Evolutionary conservation across 2,888 invertebrate genomes (phyloP).

Genomic region (Drosophila hamatofila): DNA sequence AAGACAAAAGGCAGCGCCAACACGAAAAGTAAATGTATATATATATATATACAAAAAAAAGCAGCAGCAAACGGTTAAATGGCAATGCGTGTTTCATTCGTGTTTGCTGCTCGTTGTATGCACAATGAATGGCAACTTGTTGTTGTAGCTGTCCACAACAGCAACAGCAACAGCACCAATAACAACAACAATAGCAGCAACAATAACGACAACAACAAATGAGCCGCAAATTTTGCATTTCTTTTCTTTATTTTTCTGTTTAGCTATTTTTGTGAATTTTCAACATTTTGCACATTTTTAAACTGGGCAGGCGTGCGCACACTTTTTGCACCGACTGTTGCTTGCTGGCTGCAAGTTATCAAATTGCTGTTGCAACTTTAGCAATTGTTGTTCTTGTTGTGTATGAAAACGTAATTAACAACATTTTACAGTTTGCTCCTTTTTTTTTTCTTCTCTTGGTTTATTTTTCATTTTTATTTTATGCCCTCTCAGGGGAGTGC

Average conservation of each 20-base stretch:
- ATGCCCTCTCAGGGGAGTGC: constrained; percentile 19
- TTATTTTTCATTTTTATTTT: constrained; percentile 27
- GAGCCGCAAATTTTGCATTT: constrained; percentile 46
- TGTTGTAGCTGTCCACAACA: constrained; percentile 29
- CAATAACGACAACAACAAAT: constrained; percentile 43
- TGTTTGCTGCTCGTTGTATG: constrained; percentile 50
- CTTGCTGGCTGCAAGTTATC: constrained; percentile 40
- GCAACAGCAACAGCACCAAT: neutral
- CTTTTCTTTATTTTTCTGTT: constrained; percentile 24
- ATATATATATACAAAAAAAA: constrained; percentile 1
- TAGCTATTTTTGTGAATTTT: constrained; percentile 67
- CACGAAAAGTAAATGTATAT: neutral
- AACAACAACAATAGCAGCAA: constrained; percentile 12
- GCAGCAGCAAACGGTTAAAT: constrained; percentile 63
- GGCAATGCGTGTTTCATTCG: constrained; percentile 65
- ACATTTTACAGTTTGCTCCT: constrained; percentile 69
- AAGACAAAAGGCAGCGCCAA: constrained; percentile 38
- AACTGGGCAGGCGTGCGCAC: constrained; percentile 53
- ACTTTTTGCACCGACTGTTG: constrained; percentile 69
- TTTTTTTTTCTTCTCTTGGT: constrained; percentile 25
- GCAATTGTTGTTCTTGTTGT: constrained; percentile 46
- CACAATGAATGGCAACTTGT: constrained; percentile 47
- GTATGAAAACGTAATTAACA: constrained; percentile 77
- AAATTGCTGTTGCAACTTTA: constrained; percentile 38
- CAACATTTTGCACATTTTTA: constrained; percentile 64